Base-by-base conservation (phyloP, 1,140 invertebrate genomes). In the Drosophila kanapiae region DNA sequence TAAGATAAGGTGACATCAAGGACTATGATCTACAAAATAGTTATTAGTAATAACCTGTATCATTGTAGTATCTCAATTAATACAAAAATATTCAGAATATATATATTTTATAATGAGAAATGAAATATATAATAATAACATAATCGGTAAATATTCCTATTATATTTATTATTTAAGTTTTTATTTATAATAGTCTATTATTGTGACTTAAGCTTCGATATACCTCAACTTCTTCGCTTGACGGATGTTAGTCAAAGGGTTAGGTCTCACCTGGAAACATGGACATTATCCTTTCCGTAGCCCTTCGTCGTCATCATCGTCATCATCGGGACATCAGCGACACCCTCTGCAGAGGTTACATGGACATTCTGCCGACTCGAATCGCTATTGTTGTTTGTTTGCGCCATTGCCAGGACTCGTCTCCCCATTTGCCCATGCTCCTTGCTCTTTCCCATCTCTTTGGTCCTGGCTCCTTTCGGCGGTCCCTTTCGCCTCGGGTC, bases 311-410 rank as follows among this genome's bases (percentile, higher is more conserved):
- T 45, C 53, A 37, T 59, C 70, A 65, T 57, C 61, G 37, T 51
- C 68, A 54, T 71, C 49, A 61, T 45, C 60, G 40, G 62, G 38
- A 58, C 71, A 81, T 62, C 51, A 74, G 60, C 43, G 82, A 78
- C 82, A 85, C 82, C 82, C 82, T 85, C 82, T 85, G 75, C 54
- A 85, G 82, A 87, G 84, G 83, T 87, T 87, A 87, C 80, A 87
- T 78, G 72, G 58, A 51, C 43, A 76, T 72, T 72, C 76, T 54
- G 58, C 65, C 76, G 72, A 78, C 76, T 72, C 45, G 54, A 71
- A 70, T 90, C 70, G 72, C 84, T 65, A 88, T 88, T 88, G 84
- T 88, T 90, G 85, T 88, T 84, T 88, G 80, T 90, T 88, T 88
- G 84, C 85, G 81, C 85, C 83, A 80, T 87, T 80, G 59, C 63